Conservation (phyloP, 1,140 invertebrate species). For the Drosophila ogumai region DNA sequence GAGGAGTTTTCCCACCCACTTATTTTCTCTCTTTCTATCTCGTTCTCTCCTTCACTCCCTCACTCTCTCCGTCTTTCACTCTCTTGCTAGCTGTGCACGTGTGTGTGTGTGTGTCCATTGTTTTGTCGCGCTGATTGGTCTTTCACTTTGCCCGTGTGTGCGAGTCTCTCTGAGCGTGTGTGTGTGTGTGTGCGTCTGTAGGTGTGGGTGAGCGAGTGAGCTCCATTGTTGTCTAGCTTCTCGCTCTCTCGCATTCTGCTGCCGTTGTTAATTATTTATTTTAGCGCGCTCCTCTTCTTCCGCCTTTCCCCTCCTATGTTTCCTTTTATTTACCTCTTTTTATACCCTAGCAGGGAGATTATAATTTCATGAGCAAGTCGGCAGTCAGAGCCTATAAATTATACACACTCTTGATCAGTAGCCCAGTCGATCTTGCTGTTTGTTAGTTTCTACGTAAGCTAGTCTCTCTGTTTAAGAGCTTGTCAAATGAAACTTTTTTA, state of each 20-base stretch:
- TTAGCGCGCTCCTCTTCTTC: conserved; percentile 52
- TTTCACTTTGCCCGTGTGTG: conserved; percentile 54
- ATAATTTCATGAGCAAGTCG: background rate
- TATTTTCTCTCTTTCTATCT: conserved; percentile 3
- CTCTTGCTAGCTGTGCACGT: conserved; percentile 4
- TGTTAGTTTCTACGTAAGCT: background rate
- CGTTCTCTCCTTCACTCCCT: background rate
- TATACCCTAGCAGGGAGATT: background rate
- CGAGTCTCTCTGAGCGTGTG: conserved; percentile 14
- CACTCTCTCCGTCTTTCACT: background rate
- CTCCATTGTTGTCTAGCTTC: conserved; percentile 53
- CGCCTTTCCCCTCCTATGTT: background rate
- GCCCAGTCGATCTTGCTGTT: background rate
- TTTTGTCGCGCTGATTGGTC: conserved; percentile 82
- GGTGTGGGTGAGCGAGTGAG: conserved; percentile 27
- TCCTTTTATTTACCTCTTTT: conserved; percentile 47
- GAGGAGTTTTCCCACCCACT: conserved; percentile 25
- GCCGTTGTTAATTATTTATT: conserved; percentile 78
- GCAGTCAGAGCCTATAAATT: background rate
- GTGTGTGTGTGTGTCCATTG: conserved; percentile 68
- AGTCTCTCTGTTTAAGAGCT: background rate
- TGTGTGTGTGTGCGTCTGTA: conserved; percentile 20
- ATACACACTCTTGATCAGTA: background rate
- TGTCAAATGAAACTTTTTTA: background rate
- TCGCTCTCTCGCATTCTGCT: conserved; percentile 41